A percentile compares a stretch with the other conserved stretches of the same genome.
Evolutionary conservation across 2,113 vertebrate genomes (phyloP).

Genomic region (Hippocampus barbouri): DNA sequence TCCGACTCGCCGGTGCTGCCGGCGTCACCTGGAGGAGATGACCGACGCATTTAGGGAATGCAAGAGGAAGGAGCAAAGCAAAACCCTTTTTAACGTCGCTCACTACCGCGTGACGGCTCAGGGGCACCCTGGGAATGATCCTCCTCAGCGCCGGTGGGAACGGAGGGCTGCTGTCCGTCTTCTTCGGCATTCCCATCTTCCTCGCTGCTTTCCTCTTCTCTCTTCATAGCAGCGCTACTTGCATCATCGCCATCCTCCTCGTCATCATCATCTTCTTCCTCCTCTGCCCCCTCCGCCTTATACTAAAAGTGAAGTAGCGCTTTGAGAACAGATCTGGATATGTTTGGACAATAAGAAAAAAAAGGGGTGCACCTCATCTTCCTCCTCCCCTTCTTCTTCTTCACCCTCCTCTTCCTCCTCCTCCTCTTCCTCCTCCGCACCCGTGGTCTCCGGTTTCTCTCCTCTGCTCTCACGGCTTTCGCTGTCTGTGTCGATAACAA

Average conservation of each 20-base stretch:
- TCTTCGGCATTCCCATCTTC: conserved; percentile 82
- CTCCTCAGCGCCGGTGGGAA: conserved; percentile 80
- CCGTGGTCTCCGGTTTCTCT: conserved; percentile 61
- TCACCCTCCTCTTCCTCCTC: conserved; percentile 68
- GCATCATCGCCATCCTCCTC: conserved; percentile 71
- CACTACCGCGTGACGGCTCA: conserved; percentile 84
- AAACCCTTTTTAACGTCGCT: not conserved
- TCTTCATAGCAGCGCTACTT: conserved; percentile 80
- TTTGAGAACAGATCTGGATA: not conserved
- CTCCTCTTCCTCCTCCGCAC: conserved; percentile 76
- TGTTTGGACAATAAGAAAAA: not conserved
- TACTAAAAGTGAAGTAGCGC: conserved; percentile 25
- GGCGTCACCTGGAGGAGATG: conserved; percentile 73
- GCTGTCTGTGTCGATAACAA: conserved; percentile 90
- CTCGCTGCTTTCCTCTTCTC: conserved; percentile 85
- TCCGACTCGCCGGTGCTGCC: conserved; percentile 75
- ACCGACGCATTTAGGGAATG: not conserved
- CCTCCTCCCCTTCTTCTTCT: conserved; percentile 21
- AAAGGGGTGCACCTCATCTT: conserved; percentile 20
- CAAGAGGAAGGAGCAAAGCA: not conserved
- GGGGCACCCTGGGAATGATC: conserved; percentile 69
- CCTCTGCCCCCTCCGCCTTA: conserved; percentile 64
- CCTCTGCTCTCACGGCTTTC: conserved; percentile 84
- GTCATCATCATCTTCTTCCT: conserved; percentile 73
- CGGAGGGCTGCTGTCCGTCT: conserved; percentile 79